These are phyloP conservation scores for Phengaris arion DNA, from an alignment of 2,888 invertebrate species.

Conservation along the genomic window DNA sequence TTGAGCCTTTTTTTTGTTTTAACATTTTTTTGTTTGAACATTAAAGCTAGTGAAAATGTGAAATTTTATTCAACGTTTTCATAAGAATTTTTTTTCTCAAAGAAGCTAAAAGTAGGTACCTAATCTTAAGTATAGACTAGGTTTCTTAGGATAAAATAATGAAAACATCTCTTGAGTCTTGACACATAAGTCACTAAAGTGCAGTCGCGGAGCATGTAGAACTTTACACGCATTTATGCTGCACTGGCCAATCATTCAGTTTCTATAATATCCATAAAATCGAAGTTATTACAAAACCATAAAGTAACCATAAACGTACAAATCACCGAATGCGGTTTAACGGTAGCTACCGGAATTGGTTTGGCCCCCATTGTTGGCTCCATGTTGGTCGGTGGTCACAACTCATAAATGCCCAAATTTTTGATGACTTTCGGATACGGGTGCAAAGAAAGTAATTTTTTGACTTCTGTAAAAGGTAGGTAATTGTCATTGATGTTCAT, in stretches of 20 bases:
- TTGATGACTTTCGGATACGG: conserved; percentile 4
- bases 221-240: no score
- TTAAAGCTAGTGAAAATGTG: neutral
- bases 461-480: no score
- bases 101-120: no score
- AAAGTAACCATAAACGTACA: conserved; percentile 15
- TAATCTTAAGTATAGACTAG: no score
- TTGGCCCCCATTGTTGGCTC: conserved; percentile 33
- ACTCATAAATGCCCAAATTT: neutral
- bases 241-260: neutral
- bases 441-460: neutral
- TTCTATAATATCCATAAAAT: neutral
- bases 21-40: neutral
- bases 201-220: no score
- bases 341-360: conserved; percentile 62
- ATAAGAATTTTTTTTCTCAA: no score
- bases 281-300: conserved; percentile 2
- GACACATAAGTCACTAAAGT: no score
- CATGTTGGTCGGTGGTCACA: neutral
- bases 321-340: conserved; percentile 37
- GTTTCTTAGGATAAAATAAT: no score
- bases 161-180: no score
- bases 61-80: neutral
- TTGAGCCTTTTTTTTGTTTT: neutral
- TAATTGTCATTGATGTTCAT: no score